Percentiles rank a stretch among this genome's conserved stretches.
Evolutionary conservation across 1,140 invertebrate genomes (phyloP).

Genomic region (Teleopsis dalmanni): DNA sequence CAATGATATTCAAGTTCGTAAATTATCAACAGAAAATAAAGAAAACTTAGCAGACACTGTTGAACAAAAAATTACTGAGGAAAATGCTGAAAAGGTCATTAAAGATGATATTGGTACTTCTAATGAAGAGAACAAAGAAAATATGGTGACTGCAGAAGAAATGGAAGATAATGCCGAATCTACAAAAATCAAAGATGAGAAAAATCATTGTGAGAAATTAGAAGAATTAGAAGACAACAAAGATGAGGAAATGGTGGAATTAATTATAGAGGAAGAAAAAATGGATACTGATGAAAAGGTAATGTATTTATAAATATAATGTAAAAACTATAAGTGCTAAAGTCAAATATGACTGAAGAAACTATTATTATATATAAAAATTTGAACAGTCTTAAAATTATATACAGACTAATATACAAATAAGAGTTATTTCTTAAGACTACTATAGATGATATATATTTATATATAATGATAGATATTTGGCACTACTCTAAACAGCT

Average conservation of each 20-base stretch:
- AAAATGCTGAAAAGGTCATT: not conserved
- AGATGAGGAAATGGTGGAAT: not conserved
- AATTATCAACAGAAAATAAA: too few species aligned
- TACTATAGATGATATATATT: too few species aligned
- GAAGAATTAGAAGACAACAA: not conserved
- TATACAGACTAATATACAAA: too few species aligned
- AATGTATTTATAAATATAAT: too few species aligned
- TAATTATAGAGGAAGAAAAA: not conserved
- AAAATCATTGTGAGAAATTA: slow-evolving; percentile 6
- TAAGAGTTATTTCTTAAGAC: too few species aligned
- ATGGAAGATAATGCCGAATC: slow-evolving; percentile 9
- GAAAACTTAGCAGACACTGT: not conserved
- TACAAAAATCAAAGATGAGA: slow-evolving; percentile 13
- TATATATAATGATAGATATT: too few species aligned
- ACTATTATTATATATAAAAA: too few species aligned
- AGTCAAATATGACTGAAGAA: too few species aligned
- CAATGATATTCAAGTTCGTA: slow-evolving; percentile 14
- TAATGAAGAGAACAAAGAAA: not conserved
- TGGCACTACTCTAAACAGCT: too few species aligned
- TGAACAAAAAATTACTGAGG: not conserved
- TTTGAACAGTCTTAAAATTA: too few species aligned
- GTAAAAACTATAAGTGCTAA: too few species aligned
- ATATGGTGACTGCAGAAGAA: slow-evolving; percentile 1
- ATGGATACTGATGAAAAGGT: too few species aligned
- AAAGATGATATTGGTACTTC: not conserved